Percentiles rank a stretch among this genome's conserved stretches.
Conservation (phyloP, 2,797 vertebrate species). For the Xenopus petersii region DNA sequence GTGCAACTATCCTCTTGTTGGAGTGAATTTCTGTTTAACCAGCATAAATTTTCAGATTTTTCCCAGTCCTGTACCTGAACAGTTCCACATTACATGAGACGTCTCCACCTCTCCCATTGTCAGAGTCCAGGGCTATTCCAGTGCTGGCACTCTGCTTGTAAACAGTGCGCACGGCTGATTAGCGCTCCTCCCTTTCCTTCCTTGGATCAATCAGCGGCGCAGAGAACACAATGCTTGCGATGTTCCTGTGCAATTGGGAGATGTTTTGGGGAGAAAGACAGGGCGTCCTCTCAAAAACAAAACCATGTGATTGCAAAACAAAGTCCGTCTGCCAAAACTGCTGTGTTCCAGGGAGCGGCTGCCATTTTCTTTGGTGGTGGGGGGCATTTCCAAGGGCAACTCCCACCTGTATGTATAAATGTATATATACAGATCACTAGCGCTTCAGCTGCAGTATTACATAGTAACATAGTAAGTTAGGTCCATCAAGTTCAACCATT, state of each 20-base stretch:
- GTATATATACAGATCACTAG: too few species aligned
- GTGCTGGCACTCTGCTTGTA: conserved; percentile 9
- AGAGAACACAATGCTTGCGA: conserved; percentile 29
- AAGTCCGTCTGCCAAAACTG: conserved; percentile 7
- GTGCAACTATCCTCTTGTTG: too few species aligned
- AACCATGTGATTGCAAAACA: not conserved
- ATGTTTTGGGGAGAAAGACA: conserved; percentile 34
- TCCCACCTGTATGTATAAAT: too few species aligned
- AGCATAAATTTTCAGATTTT: too few species aligned
- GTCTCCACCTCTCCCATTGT: not conserved
- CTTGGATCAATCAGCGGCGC: conserved; percentile 29
- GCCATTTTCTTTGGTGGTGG: too few species aligned
- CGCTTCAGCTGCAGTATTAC: too few species aligned
- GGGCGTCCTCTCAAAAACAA: conserved; percentile 33
- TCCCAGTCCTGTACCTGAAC: too few species aligned
- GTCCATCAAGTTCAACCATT: too few species aligned
- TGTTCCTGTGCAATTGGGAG: conserved; percentile 36
- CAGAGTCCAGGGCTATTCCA: not conserved
- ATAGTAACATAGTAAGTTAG: too few species aligned
- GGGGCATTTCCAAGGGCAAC: too few species aligned
- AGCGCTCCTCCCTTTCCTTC: conserved; percentile 38
- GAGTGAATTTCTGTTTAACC: too few species aligned
- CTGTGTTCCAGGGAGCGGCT: too few species aligned
- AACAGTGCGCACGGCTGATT: conserved; percentile 25
- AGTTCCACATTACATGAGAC: not conserved